Percentiles rank a stretch among this genome's conserved stretches.
These are phyloP conservation scores for Cryptosula pallasiana DNA, from an alignment of 2,888 invertebrate genomes.

Conservation along the genomic window DNA sequence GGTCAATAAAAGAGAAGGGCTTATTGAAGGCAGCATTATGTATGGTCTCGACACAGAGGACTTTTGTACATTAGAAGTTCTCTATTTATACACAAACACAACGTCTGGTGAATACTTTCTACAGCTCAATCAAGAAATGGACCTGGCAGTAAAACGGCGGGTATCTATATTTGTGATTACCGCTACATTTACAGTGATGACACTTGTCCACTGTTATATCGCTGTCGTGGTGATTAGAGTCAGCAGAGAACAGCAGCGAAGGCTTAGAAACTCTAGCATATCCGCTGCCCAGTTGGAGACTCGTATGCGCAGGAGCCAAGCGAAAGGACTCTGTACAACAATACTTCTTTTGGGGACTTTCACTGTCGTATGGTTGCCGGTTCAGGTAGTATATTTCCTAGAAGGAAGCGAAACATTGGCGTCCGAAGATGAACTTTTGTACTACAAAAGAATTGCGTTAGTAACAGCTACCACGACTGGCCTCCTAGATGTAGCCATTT, in stretches of 20 bases:
- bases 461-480: background rate
- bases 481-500: background rate
- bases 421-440: background rate
- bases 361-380: background rate
- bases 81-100: background rate
- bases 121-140: background rate
- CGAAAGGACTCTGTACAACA: conserved; percentile 5
- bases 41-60: background rate
- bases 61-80: background rate
- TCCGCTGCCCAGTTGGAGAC: background rate
- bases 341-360: background rate
- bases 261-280: background rate
- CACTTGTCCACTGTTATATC: background rate
- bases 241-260: background rate
- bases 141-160: background rate
- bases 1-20: background rate
- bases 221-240: background rate
- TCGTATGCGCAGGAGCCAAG: background rate
- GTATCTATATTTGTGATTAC: background rate
- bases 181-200: background rate
- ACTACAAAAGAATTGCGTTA: background rate
- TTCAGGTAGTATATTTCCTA: background rate
- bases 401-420: background rate
- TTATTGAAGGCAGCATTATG: background rate
- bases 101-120: background rate